Evolutionary conservation across 2,113 vertebrate species (phyloP).

Genomic region (Hippopotamus amphibius): DNA sequence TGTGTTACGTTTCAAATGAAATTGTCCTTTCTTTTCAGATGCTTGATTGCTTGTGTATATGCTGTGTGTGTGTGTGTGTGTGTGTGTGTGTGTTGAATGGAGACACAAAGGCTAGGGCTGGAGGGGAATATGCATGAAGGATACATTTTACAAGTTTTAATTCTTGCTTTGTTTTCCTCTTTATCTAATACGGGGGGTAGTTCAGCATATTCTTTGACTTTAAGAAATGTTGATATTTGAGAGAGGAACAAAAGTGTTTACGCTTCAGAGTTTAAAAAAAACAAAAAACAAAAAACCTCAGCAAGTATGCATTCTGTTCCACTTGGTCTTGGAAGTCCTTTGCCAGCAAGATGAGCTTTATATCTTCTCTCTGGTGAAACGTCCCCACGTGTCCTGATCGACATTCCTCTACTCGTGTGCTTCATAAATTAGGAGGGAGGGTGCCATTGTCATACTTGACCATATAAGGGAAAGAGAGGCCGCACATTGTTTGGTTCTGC

Average conservation of each 20-base stretch:
- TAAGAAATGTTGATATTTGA: constrained; percentile 28
- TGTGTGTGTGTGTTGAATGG: background rate
- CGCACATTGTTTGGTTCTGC: constrained; percentile 77
- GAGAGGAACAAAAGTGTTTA: constrained; percentile 63
- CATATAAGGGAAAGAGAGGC: constrained; percentile 84
- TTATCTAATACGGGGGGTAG: background rate
- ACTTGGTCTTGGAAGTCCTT: constrained; percentile 31
- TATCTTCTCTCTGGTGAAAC: constrained; percentile 62
- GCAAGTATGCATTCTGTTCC: background rate
- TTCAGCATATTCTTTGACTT: constrained; percentile 52
- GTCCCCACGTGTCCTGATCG: constrained; percentile 65
- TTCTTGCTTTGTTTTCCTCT: constrained; percentile 13
- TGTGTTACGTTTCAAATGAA: constrained; percentile 34
- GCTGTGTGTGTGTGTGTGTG: background rate
- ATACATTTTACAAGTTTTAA: background rate
- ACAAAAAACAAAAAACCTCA: background rate
- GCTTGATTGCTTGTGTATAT: background rate
- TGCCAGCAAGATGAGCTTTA: constrained; percentile 54
- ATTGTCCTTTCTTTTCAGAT: background rate
- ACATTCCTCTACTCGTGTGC: constrained; percentile 75
- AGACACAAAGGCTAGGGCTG: background rate
- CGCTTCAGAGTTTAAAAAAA: constrained; percentile 62
- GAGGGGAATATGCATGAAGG: background rate
- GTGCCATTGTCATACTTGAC: constrained; percentile 84
- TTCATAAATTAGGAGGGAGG: constrained; percentile 84